Base-by-base conservation (phyloP, 2,113 vertebrate genomes). In the Dryoscopus gambensis region DNA sequence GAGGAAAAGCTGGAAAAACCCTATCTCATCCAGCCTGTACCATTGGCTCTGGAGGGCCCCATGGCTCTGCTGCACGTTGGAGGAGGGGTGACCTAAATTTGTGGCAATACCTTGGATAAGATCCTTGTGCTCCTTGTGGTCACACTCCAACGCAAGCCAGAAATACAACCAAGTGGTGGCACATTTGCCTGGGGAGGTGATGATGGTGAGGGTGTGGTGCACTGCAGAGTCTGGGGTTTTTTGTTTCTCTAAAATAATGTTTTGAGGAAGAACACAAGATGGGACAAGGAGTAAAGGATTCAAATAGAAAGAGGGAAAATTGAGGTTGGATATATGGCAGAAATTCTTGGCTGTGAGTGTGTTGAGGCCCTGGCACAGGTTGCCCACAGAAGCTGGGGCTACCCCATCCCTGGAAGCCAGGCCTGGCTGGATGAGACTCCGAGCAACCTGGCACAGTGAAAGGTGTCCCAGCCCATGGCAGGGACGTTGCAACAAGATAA, bases 1-100 rank as follows among this genome's bases (percentile, higher is more conserved):
- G 21, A 67, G 31, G 53, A 68, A 59, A 86, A 44, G 40, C 77
- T 89, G 84, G 68, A 28, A 90, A 90, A 5, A 2, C 44, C 46
- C 56, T 44, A 30, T 56, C n/a, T 75, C 40, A 28, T 63, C 30
- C 44, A 59, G 44, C 35, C 46, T 44, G 60, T 0, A 15, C 59
- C 39, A 18, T 6, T 0, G 1, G 55, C 64, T 87, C 33, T 2
- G 3, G 67, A 80, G 60, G 31, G 24, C 9, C 37, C 40, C 0
- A 1, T 35, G 30, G 59, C 22, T 70, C 22, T 77, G 42, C 76
- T 27, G 33, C 33, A 39, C 3, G 0, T 11, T 47, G 8, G 39
- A 88, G 75, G 28, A 50, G 16, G 21, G 17, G 7, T 28, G 4
- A 31, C n/a, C 31, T 77, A 42, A 63, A 35, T 87, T 52, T 42